Evolutionary conservation across 2,888 invertebrate species (phyloP).

Genomic region (Mimumesa dahlbomi): DNA sequence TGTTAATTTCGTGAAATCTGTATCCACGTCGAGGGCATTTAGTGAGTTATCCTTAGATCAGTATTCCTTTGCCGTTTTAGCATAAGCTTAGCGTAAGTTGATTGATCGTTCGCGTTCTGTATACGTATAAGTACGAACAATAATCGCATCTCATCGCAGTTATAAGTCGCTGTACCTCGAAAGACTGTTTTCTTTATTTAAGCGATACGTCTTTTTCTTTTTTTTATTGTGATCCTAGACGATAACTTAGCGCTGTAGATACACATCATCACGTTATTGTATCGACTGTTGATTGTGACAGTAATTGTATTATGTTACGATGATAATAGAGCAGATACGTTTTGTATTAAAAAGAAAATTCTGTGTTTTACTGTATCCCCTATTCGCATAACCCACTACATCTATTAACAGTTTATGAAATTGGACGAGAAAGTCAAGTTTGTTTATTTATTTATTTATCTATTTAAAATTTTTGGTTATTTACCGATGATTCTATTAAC

Average conservation of each 20-base stretch:
- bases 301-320: slow-evolving; percentile 62
- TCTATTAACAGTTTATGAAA: too few relatives aligned
- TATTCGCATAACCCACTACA: too few relatives aligned
- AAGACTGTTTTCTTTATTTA: slow-evolving; percentile 68
- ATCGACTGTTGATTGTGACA: slow-evolving; percentile 50
- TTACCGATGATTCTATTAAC: too few relatives aligned
- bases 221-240: slow-evolving; percentile 46
- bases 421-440: too few relatives aligned
- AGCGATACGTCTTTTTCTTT: slow-evolving; percentile 21
- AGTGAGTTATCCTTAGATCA: slow-evolving; percentile 50
- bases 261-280: slow-evolving; percentile 43
- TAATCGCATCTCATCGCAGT: slow-evolving; percentile 32
- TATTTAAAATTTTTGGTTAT: too few relatives aligned
- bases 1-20: slow-evolving; percentile 5
- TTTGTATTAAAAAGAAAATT: slow-evolving; percentile 55
- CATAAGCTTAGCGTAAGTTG: slow-evolving; percentile 43
- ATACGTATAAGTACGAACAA: slow-evolving; percentile 11
- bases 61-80: slow-evolving; percentile 53
- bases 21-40: slow-evolving; percentile 26
- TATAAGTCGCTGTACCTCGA: slow-evolving; percentile 53
- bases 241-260: slow-evolving; percentile 43
- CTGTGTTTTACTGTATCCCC: background rate
- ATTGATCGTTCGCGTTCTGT: slow-evolving; percentile 18
- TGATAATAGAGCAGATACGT: slow-evolving; percentile 63
- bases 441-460: too few relatives aligned